Base-by-base conservation (phyloP, 1,140 invertebrate species). In the Zophobas atratus region DNA sequence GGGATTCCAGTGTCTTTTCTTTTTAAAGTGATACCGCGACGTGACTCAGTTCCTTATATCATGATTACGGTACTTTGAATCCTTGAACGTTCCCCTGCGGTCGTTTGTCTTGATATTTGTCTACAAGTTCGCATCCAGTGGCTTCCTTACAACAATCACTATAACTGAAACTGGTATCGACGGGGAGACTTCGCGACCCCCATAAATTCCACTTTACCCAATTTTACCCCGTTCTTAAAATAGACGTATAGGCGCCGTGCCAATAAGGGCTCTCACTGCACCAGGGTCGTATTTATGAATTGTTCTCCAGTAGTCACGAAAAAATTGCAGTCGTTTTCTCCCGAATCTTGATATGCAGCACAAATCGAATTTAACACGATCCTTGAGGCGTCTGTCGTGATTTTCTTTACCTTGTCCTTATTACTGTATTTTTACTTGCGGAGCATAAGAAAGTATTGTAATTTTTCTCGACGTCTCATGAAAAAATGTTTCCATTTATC, bases 91-190 rank as follows among this genome's bases (percentile, higher is more conserved):
- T 73, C 51, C 49, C 71, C 55, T 73, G 51, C 49, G 60, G 35
- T 57, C 71, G 55, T 73, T 73, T 57, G 55, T 73, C 71, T 73
- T 73, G 8, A 73, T 73, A 73, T 73, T 73, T 73, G 71, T 73
- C 71, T 73, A 73, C 71, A 73, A 55, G 71, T 73, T 8, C 38
- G 38, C 60, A 67, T 67, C 60, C 60, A 67, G 60, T 43, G 39
- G 60, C 60, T 43, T 8, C 49, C 49, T 51, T 20, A 51, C 60
- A 39, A 63, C 57, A 36, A 63, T 63, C 57, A 67, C 60, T 67
- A 67, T 67, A 67, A 67, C 60, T 67, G 39, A 67, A 67, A 67
- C 43, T 67, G 60, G 60, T 67, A 67, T 67, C 60, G 60, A 67
- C 60, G 38, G 60, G n/a, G 60, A 8, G 60, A 67, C 60, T 67